Evolutionary conservation across 53 echinoderm and acorn worm genomes (phyloP), one percentile per base, ranked within the genome.

Genomic region (Temnopleurus reevesii): DNA sequence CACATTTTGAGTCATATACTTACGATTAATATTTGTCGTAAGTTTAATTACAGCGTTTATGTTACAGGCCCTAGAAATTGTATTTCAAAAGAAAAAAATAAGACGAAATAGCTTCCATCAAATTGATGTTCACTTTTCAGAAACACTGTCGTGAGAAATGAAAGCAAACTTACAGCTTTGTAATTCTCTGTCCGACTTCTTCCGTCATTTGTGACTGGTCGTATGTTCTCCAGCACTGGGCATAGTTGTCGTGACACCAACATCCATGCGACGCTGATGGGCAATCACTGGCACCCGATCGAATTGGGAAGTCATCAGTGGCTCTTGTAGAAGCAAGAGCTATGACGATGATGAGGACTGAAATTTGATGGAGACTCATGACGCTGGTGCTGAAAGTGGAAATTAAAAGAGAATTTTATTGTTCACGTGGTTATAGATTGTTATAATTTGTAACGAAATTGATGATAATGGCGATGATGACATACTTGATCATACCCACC

Each of bases 151-250:
- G n/a, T n/a, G n/a, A n/a, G 33, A n/a, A 33, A 0, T 15, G 0
- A 63, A 15, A n/a, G 0, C 21, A 41, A 36, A 41, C 71, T 71
- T 71, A 71, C 71, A 71, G 41, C 21, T 41, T 19, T 5, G 41
- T 71, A 34, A 71, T 71, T 41, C 71, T 38, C 19, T 41, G 18
- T 41, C 71, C 41, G 0, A 41, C 21, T 18, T 19, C 71, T n/a
- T 23, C 23, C 15, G 71, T 71, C 21, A 71, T n/a, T 41, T n/a
- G 5, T 38, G 71, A 41, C 18, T 71, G 12, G 13, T 79, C 79
- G 5, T 79, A 79, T 10, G 47, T 46, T 49, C 49, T 79, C 79
- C 79, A 79, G 29, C 79, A 79, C 2, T 79, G 79, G 18, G 79
- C 79, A 34, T 46, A 79, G 27, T 25, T 12, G 27, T 27, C 49